phyloP scores from a whole-genome alignment of 92 coral and sea anemone genomes.

The Epizoanthus illoricatus region DNA sequence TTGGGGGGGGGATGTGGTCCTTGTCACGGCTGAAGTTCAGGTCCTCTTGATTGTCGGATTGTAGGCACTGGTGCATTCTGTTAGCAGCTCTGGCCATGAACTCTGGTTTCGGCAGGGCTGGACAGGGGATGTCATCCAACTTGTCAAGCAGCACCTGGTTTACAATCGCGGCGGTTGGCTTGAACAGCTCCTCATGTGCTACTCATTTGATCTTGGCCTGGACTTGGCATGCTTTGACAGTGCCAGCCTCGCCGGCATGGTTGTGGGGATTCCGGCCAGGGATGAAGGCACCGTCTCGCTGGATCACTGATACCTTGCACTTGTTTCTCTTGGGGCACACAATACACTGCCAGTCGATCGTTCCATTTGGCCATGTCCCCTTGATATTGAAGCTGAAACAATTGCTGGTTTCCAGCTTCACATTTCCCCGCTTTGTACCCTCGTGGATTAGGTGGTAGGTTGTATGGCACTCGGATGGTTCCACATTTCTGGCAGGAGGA shows the following conservation, averaged over 20 bases:
- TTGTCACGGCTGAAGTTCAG: slow-evolving; percentile 11
- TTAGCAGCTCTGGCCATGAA: slow-evolving; percentile 20
- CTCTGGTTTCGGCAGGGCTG: slow-evolving; percentile 22
- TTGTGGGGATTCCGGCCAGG: slow-evolving; percentile 4
- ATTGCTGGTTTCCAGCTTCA: not conserved
- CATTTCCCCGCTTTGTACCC: slow-evolving; percentile 5
- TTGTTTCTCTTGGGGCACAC: slow-evolving; percentile 18
- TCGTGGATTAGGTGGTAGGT: not conserved
- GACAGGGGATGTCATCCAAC: slow-evolving; percentile 37
- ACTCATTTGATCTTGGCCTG: not conserved
- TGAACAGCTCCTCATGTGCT: slow-evolving; percentile 26
- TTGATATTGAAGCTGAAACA: slow-evolving; percentile 15
- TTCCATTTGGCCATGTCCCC: slow-evolving; percentile 9
- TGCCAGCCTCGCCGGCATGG: not conserved
- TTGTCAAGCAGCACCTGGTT: slow-evolving; percentile 24
- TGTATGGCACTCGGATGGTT: not conserved
- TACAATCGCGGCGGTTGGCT: slow-evolving; percentile 43
- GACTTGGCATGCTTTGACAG: not conserved
- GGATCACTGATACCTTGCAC: slow-evolving; percentile 30
- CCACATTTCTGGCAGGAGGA: no score
- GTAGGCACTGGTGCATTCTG: not conserved
- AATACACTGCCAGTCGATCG: slow-evolving; percentile 15
- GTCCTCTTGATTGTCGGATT: no score
- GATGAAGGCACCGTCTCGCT: slow-evolving; percentile 23
- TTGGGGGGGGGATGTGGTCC: slow-evolving; percentile 18